Conservation (phyloP, 2,797 vertebrate species). For the Varecia variegata region DNA sequence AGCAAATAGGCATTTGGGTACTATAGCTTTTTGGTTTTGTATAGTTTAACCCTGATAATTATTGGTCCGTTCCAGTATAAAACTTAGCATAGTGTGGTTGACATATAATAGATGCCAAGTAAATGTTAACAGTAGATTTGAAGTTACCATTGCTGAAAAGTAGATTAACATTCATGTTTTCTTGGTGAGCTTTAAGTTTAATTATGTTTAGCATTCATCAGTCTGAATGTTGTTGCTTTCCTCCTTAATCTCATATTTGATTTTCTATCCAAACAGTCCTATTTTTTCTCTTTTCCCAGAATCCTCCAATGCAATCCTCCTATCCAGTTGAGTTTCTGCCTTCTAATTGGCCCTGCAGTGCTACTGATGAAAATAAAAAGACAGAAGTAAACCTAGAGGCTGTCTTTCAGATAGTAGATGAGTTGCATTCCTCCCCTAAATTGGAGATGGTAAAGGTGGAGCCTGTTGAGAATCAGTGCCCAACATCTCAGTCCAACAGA, state of each 20-base stretch:
- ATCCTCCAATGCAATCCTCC: slow-evolving; percentile 81
- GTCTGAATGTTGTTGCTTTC: slow-evolving; percentile 62
- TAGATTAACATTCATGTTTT: slow-evolving; percentile 42
- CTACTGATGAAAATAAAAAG: slow-evolving; percentile 82
- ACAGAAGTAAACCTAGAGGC: slow-evolving; percentile 84
- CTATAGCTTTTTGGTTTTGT: slow-evolving; percentile 36
- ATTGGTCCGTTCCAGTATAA: slow-evolving; percentile 4
- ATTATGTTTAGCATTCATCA: slow-evolving; percentile 52
- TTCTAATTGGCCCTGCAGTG: slow-evolving; percentile 74
- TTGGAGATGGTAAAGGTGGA: slow-evolving; percentile 81
- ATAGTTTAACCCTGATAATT: slow-evolving; percentile 35
- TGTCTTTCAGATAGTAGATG: slow-evolving; percentile 88
- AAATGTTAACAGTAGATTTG: slow-evolving; percentile 40
- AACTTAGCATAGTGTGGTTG: slow-evolving; percentile 40
- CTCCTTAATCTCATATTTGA: slow-evolving; percentile 58
- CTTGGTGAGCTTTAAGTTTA: slow-evolving; percentile 36
- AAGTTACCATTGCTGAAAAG: slow-evolving; percentile 43
- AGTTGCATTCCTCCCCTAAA: slow-evolving; percentile 82
- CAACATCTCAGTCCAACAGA: slow-evolving; percentile 71
- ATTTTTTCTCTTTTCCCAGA: slow-evolving; percentile 78
- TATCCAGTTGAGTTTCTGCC: slow-evolving; percentile 82
- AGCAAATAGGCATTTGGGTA: slow-evolving; percentile 25
- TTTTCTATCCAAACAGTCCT: slow-evolving; percentile 75
- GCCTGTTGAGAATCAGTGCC: slow-evolving; percentile 80
- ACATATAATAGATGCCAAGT: slow-evolving; percentile 5